Percentiles rank a stretch among this genome's conserved stretches.
Conservation (phyloP, 2,888 invertebrate genomes). For the Drosophila merina region DNA sequence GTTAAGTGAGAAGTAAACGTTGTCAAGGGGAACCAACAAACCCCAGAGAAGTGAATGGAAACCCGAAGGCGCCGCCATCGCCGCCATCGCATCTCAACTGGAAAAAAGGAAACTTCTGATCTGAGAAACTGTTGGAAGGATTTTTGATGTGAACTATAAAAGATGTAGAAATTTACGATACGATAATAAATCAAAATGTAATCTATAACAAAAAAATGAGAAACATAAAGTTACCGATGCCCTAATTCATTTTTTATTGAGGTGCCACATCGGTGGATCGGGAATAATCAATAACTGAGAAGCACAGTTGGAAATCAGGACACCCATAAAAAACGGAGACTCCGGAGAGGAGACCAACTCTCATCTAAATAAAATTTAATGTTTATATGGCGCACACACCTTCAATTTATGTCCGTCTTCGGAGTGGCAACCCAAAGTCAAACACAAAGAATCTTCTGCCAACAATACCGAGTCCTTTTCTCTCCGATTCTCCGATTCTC, state of each 20-base stretch:
- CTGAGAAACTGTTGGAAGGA: constrained; percentile 5
- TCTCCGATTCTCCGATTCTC: constrained; percentile 9
- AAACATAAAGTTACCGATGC: constrained; percentile 48
- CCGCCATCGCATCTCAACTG: constrained; percentile 1
- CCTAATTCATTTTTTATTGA: constrained; percentile 78
- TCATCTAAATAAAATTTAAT: constrained; percentile 72
- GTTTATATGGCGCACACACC: constrained; percentile 52
- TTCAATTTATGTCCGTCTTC: constrained; percentile 31
- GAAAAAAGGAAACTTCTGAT: constrained; percentile 3
- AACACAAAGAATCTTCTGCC: constrained; percentile 28
- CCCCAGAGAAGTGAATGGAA: constrained; percentile 36
- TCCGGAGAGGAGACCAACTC: constrained; percentile 12
- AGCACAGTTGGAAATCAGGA: constrained; percentile 76
- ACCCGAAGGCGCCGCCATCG: constrained; percentile 26
- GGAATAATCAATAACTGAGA: constrained; percentile 64
- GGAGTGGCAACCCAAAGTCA: constrained; percentile 17
- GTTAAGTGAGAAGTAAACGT: constrained; percentile 71
- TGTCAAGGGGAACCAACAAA: constrained; percentile 45
- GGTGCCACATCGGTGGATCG: constrained; percentile 38
- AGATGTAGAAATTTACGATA: constrained; percentile 65
- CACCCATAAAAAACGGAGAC: constrained; percentile 55
- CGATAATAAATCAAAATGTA: constrained; percentile 71
- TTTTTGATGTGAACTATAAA: constrained; percentile 25
- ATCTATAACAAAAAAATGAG: constrained; percentile 35
- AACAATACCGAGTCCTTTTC: constrained; percentile 48